Evolutionary conservation across 2,113 vertebrate species (phyloP), one percentile per base, ranked within the genome.

Genomic region (Eubucco bourcierii): DNA sequence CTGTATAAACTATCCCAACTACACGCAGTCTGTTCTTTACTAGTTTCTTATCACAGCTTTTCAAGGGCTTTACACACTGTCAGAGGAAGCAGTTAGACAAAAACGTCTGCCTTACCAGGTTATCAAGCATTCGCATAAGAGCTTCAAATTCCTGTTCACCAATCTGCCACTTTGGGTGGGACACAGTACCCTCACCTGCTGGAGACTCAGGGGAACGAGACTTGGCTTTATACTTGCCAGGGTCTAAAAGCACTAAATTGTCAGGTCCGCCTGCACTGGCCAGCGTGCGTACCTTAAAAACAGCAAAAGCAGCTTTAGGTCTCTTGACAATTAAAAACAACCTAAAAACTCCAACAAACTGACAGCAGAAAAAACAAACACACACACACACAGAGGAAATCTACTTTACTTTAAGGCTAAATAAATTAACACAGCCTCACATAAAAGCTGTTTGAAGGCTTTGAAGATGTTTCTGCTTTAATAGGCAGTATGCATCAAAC

Each of bases 111-210:
- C 98, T 97, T 97, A 99, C 99, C 99, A 99, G 98, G 95, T 99
- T 99, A 97, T 99, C 99, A 4, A 99, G 98, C 99, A 99, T 99
- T 97, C 99, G 97, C 99, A 99, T 99, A 59, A 99, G 98, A 73
- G 99, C 99, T 97, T 99, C 99, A 93, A 99, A 99, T 88, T 99
- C 99, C 97, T 99, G 99, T 97, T 99, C 99, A 31, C 99, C 99
- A 50, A 99, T 96, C 97, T 98, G 98, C 99, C 99, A 99, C 90
- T 98, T 99, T 29, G 98, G 98, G 64, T 98, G 97, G 31, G 97
- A 91, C 7, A 97, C 87, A 28, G 97, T 96, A 77, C 98, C 98
- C 29, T 99, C 99, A 14, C 97, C 98, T 18, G 91, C 87, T 7
- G 97, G 98, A 59, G 98, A 96, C 95, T 98, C 99, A 2, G 98